Evolutionary conservation across 2,797 vertebrate species (phyloP).

Genomic region (Pelobates cultripes): DNA sequence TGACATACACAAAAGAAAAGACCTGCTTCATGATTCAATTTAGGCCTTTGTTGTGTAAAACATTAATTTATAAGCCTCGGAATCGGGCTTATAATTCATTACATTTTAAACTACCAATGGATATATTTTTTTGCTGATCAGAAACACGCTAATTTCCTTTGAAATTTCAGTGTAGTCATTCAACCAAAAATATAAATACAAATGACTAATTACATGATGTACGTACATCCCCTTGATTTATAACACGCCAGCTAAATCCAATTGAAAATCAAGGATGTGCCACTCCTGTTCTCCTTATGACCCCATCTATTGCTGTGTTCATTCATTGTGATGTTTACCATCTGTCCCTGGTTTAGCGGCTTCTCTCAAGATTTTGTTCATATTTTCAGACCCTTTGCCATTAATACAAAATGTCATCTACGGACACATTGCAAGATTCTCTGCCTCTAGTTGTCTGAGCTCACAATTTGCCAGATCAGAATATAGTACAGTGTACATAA

Average conservation of each 20-base stretch:
- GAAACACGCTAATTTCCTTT: not conserved
- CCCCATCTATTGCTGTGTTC: slow-evolving; percentile 7
- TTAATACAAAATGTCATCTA: not conserved
- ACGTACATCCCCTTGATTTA: not conserved
- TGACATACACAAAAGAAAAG: too few relatives aligned
- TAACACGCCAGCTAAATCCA: not conserved
- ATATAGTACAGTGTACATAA: not conserved
- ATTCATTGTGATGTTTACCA: slow-evolving; percentile 32
- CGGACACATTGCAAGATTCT: not conserved
- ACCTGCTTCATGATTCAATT: too few relatives aligned
- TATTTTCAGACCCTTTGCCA: not conserved
- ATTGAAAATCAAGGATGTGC: slow-evolving; percentile 27
- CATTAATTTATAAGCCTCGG: too few relatives aligned
- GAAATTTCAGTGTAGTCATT: not conserved
- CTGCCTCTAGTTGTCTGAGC: not conserved
- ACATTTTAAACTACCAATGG: too few relatives aligned
- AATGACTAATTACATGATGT: not conserved
- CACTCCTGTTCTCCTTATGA: slow-evolving; percentile 20
- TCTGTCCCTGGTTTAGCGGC: slow-evolving; percentile 18
- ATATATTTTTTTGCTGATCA: not conserved
- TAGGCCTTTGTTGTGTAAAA: too few relatives aligned
- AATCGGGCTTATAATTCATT: too few relatives aligned
- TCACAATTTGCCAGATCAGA: not conserved
- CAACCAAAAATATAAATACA: not conserved
- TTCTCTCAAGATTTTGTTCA: not conserved